Conservation (phyloP, 1,140 invertebrate genomes). For the Pinna nobilis region DNA sequence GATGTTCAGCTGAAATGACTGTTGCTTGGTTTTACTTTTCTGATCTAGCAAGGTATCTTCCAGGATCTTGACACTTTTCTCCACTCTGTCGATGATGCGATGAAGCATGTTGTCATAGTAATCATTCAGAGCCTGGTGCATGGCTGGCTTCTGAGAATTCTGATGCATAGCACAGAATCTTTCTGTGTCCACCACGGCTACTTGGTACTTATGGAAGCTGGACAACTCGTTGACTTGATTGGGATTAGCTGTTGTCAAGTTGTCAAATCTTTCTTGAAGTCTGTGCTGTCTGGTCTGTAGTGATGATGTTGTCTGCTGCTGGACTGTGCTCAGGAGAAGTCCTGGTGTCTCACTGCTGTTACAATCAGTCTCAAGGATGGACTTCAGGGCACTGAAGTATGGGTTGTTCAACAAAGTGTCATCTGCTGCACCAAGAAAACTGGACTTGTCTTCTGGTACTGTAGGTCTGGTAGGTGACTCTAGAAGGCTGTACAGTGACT, state of each 20-base stretch:
- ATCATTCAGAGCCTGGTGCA: slow-evolving; percentile 36
- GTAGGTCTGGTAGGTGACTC: neutral
- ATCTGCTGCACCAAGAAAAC: slow-evolving; percentile 33
- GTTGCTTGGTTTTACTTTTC: neutral
- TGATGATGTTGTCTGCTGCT: slow-evolving; percentile 21
- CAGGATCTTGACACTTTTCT: slow-evolving; percentile 48
- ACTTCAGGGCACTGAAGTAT: slow-evolving; percentile 35
- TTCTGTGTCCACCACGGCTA: slow-evolving; percentile 50
- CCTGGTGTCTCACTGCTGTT: slow-evolving; percentile 5
- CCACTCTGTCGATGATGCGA: slow-evolving; percentile 53
- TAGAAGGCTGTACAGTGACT: neutral
- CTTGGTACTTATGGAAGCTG: slow-evolving; percentile 51
- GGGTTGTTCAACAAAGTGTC: slow-evolving; percentile 28
- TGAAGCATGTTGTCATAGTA: slow-evolving; percentile 52
- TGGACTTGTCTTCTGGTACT: neutral
- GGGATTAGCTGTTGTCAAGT: slow-evolving; percentile 28
- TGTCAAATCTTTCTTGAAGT: slow-evolving; percentile 42
- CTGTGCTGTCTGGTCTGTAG: slow-evolving; percentile 36
- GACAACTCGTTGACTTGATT: slow-evolving; percentile 45
- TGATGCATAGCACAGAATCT: slow-evolving; percentile 47
- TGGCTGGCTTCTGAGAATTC: slow-evolving; percentile 31
- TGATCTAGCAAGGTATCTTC: slow-evolving; percentile 26
- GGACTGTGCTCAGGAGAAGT: slow-evolving; percentile 15
- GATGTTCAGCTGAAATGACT: neutral
- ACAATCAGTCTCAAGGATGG: slow-evolving; percentile 21